A percentile compares a stretch with the other conserved stretches of the same genome.
phyloP scores from a whole-genome alignment of 2,113 vertebrate species.

The Barnardius zonarius region DNA sequence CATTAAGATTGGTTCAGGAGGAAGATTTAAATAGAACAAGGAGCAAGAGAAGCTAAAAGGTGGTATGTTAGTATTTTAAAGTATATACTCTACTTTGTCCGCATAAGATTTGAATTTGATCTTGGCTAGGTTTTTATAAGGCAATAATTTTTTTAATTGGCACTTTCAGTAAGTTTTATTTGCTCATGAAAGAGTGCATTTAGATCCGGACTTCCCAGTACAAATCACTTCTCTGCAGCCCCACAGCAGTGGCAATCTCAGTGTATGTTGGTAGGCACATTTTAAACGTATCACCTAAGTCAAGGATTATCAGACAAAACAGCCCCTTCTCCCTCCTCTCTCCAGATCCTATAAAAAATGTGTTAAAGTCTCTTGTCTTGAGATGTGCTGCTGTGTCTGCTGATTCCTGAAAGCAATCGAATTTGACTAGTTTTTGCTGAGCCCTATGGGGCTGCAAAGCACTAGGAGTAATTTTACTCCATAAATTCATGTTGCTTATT shows the following conservation, averaged over 20 bases:
- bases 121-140: neutral
- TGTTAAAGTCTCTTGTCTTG: constrained; percentile 12
- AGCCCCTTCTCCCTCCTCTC: neutral
- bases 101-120: neutral
- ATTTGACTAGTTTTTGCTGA: neutral
- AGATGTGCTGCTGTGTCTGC: neutral
- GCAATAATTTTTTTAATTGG: constrained; percentile 1
- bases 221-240: neutral
- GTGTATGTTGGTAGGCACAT: rapidly evolving
- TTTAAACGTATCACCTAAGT: neutral
- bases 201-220: neutral
- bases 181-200: neutral
- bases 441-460: neutral
- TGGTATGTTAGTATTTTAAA: neutral
- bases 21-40: constrained; percentile 14
- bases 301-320: constrained; percentile 5
- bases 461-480: neutral
- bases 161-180: neutral
- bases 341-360: neutral
- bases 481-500: neutral
- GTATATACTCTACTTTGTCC: neutral
- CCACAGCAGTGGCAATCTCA: neutral
- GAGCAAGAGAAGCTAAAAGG: neutral
- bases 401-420: neutral
- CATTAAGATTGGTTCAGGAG: neutral